A percentile compares a stretch with the other conserved stretches of the same genome.
Conservation (phyloP, 2,888 invertebrate genomes). For the Epirrhoe alternata region DNA sequence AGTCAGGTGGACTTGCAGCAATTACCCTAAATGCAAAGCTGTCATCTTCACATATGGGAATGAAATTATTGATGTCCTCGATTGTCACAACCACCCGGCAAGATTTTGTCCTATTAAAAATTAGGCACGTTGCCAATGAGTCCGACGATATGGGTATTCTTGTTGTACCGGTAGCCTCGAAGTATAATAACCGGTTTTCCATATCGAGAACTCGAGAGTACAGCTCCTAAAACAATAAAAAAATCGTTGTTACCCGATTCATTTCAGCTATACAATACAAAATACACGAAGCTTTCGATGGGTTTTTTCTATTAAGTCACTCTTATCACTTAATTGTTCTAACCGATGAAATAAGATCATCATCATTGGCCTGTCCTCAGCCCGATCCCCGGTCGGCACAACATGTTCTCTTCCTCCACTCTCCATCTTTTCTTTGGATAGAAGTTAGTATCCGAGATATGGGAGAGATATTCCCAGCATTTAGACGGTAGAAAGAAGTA, state of each 20-base stretch:
- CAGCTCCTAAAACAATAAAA: conserved; percentile 34
- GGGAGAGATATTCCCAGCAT: too few relatives aligned
- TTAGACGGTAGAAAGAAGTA: too few relatives aligned
- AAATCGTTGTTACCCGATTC: not conserved
- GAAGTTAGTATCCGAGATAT: too few relatives aligned
- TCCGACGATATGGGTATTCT: not conserved
- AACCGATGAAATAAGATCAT: too few relatives aligned
- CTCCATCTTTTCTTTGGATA: too few relatives aligned
- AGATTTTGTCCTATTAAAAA: not conserved
- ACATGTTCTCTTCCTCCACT: too few relatives aligned
- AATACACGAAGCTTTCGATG: too few relatives aligned
- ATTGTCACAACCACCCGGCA: conserved; percentile 25
- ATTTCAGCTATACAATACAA: too few relatives aligned
- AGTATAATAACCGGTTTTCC: conserved; percentile 49
- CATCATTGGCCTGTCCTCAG: too few relatives aligned
- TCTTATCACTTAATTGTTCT: too few relatives aligned
- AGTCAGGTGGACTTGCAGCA: conserved; percentile 31
- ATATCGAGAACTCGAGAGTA: conserved; percentile 48
- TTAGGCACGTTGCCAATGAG: not conserved
- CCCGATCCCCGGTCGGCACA: too few relatives aligned
- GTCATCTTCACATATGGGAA: conserved; percentile 15
- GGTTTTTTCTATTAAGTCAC: too few relatives aligned
- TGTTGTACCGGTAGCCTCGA: conserved; percentile 25
- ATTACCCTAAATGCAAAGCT: conserved; percentile 29
- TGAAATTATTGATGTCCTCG: not conserved